These are phyloP conservation scores for Leptinotarsa defecta DNA, from an alignment of 1,140 invertebrate species.

Conservation along the genomic window DNA sequence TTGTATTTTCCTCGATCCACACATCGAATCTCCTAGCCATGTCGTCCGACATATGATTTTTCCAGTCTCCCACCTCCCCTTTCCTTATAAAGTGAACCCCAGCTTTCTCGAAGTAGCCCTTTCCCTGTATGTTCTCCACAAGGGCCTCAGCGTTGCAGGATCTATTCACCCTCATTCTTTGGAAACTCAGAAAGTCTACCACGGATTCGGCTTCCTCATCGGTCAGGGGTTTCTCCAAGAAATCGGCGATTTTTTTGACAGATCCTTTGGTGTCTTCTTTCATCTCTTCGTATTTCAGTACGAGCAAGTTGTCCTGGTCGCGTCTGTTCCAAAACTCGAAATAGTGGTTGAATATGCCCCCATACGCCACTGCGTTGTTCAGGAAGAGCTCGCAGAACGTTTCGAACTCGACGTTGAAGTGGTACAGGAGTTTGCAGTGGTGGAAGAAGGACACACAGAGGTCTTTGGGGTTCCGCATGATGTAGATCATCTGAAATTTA, in stretches of 20 bases:
- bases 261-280: conserved; percentile 69
- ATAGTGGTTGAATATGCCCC: conserved; percentile 68
- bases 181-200: conserved; percentile 76
- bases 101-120: conserved; percentile 60
- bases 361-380: conserved; percentile 58
- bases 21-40: conserved; percentile 72
- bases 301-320: conserved; percentile 75
- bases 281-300: conserved; percentile 87
- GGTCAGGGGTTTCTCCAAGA: conserved; percentile 70
- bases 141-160: conserved; percentile 68
- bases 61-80: conserved; percentile 84
- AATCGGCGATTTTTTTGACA: conserved; percentile 71
- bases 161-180: conserved; percentile 81
- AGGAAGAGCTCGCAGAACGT: conserved; percentile 82
- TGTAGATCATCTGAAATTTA: conserved; percentile 79
- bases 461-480: conserved; percentile 92
- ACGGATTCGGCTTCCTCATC: conserved; percentile 70
- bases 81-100: conserved; percentile 76
- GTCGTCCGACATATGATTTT: conserved; percentile 77
- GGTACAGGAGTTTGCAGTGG: conserved; percentile 75
- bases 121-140: conserved; percentile 60
- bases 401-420: conserved; percentile 74
- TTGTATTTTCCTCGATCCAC: conserved; percentile 72
- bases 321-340: conserved; percentile 73
- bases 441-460: conserved; percentile 91